phyloP scores from a whole-genome alignment of 2,888 invertebrate genomes.

The Athetis lepigone region DNA sequence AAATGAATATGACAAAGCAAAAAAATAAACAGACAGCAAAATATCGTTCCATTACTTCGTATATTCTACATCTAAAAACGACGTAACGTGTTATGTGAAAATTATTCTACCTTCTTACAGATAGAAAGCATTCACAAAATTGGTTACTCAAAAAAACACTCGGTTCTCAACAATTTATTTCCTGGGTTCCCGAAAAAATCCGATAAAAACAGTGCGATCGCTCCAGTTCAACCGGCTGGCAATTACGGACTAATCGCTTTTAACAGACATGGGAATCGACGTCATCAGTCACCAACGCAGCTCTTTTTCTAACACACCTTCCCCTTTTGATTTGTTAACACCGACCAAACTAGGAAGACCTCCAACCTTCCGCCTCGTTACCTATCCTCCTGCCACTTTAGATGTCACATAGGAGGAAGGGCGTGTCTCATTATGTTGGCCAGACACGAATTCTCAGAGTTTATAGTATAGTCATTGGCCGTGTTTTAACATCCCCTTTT shows the following conservation, averaged over 20 bases:
- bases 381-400: slow-evolving; percentile 51
- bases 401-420: slow-evolving; percentile 59
- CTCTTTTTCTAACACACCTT: slow-evolving; percentile 75
- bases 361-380: slow-evolving; percentile 60
- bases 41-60: slow-evolving; percentile 31
- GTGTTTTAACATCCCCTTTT: slow-evolving; percentile 82
- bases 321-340: slow-evolving; percentile 72
- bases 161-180: slow-evolving; percentile 58
- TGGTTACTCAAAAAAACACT: slow-evolving; percentile 48
- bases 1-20: slow-evolving; percentile 23
- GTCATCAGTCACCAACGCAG: slow-evolving; percentile 72
- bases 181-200: slow-evolving; percentile 48
- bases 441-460: slow-evolving; percentile 78
- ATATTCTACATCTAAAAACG: slow-evolving; percentile 27
- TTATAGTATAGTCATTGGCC: slow-evolving; percentile 78
- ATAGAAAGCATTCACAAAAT: slow-evolving; percentile 52
- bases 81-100: slow-evolving; percentile 36
- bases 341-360: slow-evolving; percentile 68
- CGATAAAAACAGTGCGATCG: slow-evolving; percentile 56
- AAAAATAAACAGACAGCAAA: slow-evolving; percentile 29
- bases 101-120: slow-evolving; percentile 26
- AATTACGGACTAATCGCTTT: slow-evolving; percentile 71
- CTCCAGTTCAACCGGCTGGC: slow-evolving; percentile 52
- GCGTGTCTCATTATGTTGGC: slow-evolving; percentile 74
- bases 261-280: slow-evolving; percentile 78